phyloP scores from a whole-genome alignment of 2,888 invertebrate genomes.

The Congeria kusceri region DNA sequence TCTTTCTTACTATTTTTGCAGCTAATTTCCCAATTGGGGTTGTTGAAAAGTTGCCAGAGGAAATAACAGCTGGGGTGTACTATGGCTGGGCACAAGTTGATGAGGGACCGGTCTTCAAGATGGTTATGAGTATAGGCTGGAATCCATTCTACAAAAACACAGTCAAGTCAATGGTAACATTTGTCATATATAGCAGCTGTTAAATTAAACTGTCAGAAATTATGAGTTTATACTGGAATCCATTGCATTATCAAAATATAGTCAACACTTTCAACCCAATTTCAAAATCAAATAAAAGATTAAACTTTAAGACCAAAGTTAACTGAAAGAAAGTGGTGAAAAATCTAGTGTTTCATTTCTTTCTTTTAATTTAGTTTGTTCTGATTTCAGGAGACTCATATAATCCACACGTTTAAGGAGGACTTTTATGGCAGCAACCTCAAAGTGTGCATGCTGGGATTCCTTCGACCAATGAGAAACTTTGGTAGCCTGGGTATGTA shows the following conservation, averaged over 20 bases:
- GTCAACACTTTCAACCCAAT: no score
- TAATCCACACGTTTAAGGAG: conserved; percentile 90
- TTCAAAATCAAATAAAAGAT: no score
- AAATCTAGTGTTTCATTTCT: no score
- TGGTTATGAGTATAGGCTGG: conserved; percentile 98
- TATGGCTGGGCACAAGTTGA: conserved; percentile 96
- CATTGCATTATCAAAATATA: no score
- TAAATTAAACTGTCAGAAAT: no score
- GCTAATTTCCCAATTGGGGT: conserved; percentile 91
- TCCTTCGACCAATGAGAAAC: conserved; percentile 93
- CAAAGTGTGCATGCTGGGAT: conserved; percentile 93
- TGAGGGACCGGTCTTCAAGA: conserved; percentile 90
- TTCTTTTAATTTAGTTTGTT: no score
- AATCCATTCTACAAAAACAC: conserved; percentile 97
- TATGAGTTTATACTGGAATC: no score
- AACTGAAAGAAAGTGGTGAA: no score
- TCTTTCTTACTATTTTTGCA: no score
- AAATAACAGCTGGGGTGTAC: conserved; percentile 94
- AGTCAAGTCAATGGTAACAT: conserved; percentile 92
- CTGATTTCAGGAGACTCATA: conserved; percentile 96
- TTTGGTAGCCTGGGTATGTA: conserved; percentile 89
- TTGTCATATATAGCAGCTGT: no score
- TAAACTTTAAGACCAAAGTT: no score
- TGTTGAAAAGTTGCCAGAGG: conserved; percentile 91
- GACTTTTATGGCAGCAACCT: conserved; percentile 95